Percentiles rank a stretch among this genome's conserved stretches.
Evolutionary conservation across 1,140 invertebrate genomes (phyloP).

Genomic region (Saccostrea cuccullata): DNA sequence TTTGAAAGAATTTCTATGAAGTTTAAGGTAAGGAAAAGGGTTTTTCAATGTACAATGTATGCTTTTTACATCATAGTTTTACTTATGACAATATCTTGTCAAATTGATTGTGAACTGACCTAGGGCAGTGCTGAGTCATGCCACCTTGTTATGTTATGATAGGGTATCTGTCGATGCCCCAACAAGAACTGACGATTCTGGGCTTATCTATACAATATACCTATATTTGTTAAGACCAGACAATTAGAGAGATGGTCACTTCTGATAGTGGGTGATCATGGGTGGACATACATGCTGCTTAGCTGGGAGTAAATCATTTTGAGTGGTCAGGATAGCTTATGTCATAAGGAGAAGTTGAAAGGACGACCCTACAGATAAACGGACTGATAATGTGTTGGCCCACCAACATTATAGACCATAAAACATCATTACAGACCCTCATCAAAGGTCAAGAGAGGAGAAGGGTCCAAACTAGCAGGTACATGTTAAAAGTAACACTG

Average conservation of each 20-base stretch:
- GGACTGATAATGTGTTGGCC: background rate
- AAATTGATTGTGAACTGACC: background rate
- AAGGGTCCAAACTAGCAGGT: background rate
- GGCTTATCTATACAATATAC: constrained; percentile 14
- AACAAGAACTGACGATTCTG: background rate
- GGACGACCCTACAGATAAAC: background rate
- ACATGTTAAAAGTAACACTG: background rate
- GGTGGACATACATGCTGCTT: background rate
- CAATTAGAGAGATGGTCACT: constrained; percentile 10
- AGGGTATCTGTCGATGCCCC: background rate
- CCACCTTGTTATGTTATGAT: background rate
- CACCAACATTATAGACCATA: constrained; percentile 16
- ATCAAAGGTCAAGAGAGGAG: background rate
- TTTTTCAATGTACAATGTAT: no score
- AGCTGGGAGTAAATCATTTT: constrained; percentile 1
- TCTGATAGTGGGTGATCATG: background rate
- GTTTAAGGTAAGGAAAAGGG: background rate
- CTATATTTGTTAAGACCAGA: background rate
- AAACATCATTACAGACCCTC: constrained; percentile 14
- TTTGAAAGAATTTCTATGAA: background rate
- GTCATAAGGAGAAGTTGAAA: constrained; percentile 10
- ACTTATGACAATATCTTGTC: background rate
- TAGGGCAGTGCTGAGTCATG: background rate
- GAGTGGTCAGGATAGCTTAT: background rate
- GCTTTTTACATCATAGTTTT: no score